These are phyloP conservation scores for Tamias sibiricus DNA, from an alignment of 2,113 vertebrate species.

Conservation along the genomic window DNA sequence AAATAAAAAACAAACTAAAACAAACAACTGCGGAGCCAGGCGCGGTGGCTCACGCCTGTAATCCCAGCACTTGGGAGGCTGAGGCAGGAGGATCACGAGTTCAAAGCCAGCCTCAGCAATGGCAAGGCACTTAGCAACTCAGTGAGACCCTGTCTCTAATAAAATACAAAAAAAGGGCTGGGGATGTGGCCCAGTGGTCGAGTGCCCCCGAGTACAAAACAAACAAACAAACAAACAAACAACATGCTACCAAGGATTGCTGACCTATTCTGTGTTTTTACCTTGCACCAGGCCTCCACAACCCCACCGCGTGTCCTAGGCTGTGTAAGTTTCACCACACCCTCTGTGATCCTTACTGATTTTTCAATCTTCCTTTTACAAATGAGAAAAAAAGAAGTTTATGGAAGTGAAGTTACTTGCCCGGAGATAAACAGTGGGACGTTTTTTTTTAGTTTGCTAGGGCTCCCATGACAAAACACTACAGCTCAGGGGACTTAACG, in stretches of 20 bases:
- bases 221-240: not conserved
- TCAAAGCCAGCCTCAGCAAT: no score
- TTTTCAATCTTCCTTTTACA: not conserved
- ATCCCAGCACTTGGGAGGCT: no score
- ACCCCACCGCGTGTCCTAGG: accelerated
- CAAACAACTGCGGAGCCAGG: no score
- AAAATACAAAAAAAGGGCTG: no score
- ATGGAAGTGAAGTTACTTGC: not conserved
- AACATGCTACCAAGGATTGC: not conserved
- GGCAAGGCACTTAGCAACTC: no score
- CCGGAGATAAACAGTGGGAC: not conserved
- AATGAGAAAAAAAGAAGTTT: not conserved
- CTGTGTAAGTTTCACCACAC: not conserved
- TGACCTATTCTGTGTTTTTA: not conserved
- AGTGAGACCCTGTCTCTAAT: no score
- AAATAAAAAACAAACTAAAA: not conserved
- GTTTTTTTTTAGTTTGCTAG: not conserved
- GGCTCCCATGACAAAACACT: not conserved
- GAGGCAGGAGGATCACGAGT: no score
- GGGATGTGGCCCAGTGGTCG: no score
- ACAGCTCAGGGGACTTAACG: no score
- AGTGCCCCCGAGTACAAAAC: no score
- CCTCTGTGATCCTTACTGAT: not conserved
- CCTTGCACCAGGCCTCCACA: not conserved
- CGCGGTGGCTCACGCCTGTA: no score